Evolutionary conservation across 1,140 invertebrate genomes (phyloP), one percentile per base, ranked within the genome.

Genomic region (Drosophila albomicans): DNA sequence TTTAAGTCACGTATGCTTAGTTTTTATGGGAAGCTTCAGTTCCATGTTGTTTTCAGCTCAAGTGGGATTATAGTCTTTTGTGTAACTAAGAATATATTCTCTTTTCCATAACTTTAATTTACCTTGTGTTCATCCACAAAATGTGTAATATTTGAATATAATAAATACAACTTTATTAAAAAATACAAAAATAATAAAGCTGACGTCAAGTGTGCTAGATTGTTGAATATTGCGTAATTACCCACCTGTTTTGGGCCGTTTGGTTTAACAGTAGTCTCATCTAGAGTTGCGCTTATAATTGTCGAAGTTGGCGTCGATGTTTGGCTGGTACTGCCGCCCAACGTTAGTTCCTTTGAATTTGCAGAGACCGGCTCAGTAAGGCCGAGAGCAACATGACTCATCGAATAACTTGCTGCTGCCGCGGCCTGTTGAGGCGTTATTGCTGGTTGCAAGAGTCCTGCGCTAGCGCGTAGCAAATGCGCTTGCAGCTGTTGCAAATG

Each of bases 401-500:
- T 82, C 0, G 93, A 91, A 74, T 93, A 93, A 76, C 91, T 93
- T n/a, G 93, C 93, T 3, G 65, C 63, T 3, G 51, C 64, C 3
- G 49, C 49, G 3, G 49, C 25, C 35, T 93, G 93, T 20, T 93
- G 92, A 2, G 94, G 93, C 35, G 94, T 93, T 15, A 94, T 91
- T 4, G 41, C 41, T 7, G 94, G 94, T 72, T 95, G 91, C 20
- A 95, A 84, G 1, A 94, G 92, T 2, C 94, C 95, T 5, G 94
- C 94, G 32, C 94, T 94, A 10, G 94, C 94, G 43, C 95, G 93
- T 71, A 96, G 93, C 30, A 96, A 93, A 91, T 96, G 96, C 11
- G 95, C 95, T 84, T 97, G 96, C 3, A 97, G 92, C 80, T 96
- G 96, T 74, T 97, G 96, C 32, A 96, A 93, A 84, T 96, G 96